These are phyloP conservation scores for Manduca sexta DNA, from an alignment of 1,140 invertebrate genomes.

Conservation along the genomic window DNA sequence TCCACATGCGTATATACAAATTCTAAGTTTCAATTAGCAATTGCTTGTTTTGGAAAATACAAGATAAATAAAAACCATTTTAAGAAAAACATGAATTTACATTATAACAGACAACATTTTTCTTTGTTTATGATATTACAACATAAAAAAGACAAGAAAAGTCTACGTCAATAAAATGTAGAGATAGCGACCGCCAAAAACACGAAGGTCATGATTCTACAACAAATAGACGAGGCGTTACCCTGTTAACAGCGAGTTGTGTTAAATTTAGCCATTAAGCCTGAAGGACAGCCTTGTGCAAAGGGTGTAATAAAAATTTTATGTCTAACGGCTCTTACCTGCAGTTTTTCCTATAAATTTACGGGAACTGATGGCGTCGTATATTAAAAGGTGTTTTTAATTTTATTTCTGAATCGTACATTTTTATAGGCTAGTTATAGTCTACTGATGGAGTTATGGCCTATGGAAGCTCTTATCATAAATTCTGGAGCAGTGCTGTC, in stretches of 20 bases:
- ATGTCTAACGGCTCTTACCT: conserved; percentile 1
- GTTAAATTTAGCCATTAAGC: conserved; percentile 17
- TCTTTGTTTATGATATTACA: too few species aligned
- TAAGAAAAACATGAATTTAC: too few species aligned
- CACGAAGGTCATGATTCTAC: not conserved
- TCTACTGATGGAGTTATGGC: conserved; percentile 14
- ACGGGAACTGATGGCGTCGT: conserved; percentile 1
- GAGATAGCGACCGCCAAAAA: too few species aligned
- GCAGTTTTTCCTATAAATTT: conserved; percentile 10
- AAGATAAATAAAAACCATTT: too few species aligned
- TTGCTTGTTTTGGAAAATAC: too few species aligned
- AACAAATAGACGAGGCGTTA: too few species aligned
- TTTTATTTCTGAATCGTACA: conserved; percentile 14
- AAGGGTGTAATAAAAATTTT: conserved; percentile 14
- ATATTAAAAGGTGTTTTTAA: conserved; percentile 17
- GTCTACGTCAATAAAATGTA: too few species aligned
- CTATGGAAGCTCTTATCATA: conserved; percentile 23
- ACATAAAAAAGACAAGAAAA: too few species aligned
- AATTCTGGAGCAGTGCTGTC: conserved; percentile 19
- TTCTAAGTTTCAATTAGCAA: too few species aligned
- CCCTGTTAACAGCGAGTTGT: conserved; percentile 4
- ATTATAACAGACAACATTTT: too few species aligned
- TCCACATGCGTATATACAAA: too few species aligned
- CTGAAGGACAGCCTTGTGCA: conserved; percentile 4
- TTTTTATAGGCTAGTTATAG: conserved; percentile 10